Evolutionary conservation across 23 tunicate genomes (phyloP), one percentile per base, ranked within the genome.

Genomic region (Clavelina lepadiformis): DNA sequence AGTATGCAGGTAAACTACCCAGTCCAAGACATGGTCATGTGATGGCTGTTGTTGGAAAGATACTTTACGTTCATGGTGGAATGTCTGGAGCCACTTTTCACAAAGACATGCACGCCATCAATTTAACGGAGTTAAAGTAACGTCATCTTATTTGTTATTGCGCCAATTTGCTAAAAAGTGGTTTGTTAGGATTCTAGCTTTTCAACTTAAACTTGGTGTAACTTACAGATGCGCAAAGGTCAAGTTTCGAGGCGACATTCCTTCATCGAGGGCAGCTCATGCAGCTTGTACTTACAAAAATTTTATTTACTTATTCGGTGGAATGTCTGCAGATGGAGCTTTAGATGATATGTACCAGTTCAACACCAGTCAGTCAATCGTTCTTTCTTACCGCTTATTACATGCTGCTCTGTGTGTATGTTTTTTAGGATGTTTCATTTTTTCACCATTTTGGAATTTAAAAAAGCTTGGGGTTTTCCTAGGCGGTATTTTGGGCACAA

Each of bases 21-120:
- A 68, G 85, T 56, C 68, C 89, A 0, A 63, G 97, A 61, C 97
- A 89, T 51, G 97, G 97, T 49, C 97, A 89, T 53, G 75, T 76
- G 30, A 71, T 75, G 80, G 82, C 36, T 31, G 54, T 89, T 30
- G 45, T 74, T 0, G 73, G 57, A 34, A 55, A 67, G 19, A 56
- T 47, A 19, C 45, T 89, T 19, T 89, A 68, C 49, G 71, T 89
- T 3, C 97, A 89, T 37, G 97, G 97, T 3, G 97, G 97, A 30
- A 89, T 89, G 97, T 58, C 89, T 18, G 97, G 97, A 19, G 30
- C 80, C 1, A 70, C 70, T 13, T 75, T 89, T 33, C 79, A 81
- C 37, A 79, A 75, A 41, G 97, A 89, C 52, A 49, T 89, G 51
- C 86, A 82, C 53, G 53, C 46, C 6, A 56, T 89, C 44, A 65